Conservation (phyloP, 2,797 vertebrate species). For the Psittacula derbiana region DNA sequence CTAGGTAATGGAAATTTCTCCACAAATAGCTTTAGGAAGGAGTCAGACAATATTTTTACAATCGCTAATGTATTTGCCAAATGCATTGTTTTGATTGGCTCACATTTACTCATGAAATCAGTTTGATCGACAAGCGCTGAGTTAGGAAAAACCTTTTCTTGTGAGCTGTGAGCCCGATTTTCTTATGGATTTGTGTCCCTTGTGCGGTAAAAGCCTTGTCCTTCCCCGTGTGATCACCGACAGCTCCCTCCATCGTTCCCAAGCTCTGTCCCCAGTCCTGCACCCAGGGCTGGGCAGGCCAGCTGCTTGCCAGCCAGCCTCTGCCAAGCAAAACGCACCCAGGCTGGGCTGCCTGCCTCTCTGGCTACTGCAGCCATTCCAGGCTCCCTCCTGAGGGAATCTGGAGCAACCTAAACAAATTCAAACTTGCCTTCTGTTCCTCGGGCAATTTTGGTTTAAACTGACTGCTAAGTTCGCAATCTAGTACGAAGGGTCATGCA, state of each 20-base stretch:
- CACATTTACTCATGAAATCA: not conserved
- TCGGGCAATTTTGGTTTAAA: not conserved
- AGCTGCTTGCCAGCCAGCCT: not conserved
- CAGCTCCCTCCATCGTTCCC: not conserved
- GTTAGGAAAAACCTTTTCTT: not conserved
- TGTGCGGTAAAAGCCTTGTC: not conserved
- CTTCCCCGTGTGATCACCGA: rapidly evolving
- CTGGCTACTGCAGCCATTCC: not conserved
- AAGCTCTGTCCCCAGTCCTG: not conserved
- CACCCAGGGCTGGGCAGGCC: not conserved
- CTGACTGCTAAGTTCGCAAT: not conserved
- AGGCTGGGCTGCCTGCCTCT: rapidly evolving
- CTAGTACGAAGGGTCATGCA: rapidly evolving
- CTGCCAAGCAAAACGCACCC: not conserved
- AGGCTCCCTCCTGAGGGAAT: not conserved
- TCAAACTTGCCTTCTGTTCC: not conserved
- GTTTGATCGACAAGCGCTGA: not conserved
- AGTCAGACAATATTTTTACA: not conserved
- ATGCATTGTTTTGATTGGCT: not conserved
- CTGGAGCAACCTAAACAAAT: not conserved
- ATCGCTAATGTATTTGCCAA: not conserved
- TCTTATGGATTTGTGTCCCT: not conserved
- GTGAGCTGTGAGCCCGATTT: not conserved
- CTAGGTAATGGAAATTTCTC: not conserved
- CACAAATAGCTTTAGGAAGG: not conserved